Percentiles rank a stretch among this genome's conserved stretches.
Evolutionary conservation across 2,797 vertebrate genomes (phyloP).

Genomic region (Eurystomus glaucurus): DNA sequence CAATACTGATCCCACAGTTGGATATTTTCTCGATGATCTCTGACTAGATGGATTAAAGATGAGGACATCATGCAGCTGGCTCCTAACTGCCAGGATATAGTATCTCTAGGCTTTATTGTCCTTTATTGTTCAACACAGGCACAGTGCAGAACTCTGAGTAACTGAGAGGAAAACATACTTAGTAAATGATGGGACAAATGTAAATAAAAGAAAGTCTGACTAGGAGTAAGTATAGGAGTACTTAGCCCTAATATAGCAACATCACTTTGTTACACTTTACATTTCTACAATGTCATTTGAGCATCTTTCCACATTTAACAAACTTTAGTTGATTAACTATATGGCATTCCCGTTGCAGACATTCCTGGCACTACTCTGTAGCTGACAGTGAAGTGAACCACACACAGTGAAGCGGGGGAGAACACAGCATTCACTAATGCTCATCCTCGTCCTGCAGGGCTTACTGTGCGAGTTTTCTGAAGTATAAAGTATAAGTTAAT

Average conservation of each 20-base stretch:
- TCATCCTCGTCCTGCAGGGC: not conserved
- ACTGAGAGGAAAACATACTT: not conserved
- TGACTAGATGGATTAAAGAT: slow-evolving; percentile 31
- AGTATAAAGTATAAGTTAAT: not conserved
- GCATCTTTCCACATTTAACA: not conserved
- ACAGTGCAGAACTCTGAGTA: not conserved
- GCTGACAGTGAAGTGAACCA: not conserved
- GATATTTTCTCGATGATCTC: slow-evolving; percentile 40
- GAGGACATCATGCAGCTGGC: slow-evolving; percentile 11
- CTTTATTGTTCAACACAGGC: not conserved
- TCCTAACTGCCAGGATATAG: slow-evolving; percentile 30
- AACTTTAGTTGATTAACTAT: not conserved
- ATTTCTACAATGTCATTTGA: not conserved
- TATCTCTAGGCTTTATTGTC: not conserved
- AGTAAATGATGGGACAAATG: not conserved
- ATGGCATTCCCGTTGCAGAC: not conserved
- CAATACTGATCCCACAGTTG: not conserved
- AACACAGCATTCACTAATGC: not conserved
- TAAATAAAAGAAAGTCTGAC: not conserved
- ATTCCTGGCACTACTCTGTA: not conserved
- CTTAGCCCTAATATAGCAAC: not conserved
- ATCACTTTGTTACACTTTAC: not conserved
- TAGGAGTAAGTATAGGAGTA: not conserved
- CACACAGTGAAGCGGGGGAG: not conserved
- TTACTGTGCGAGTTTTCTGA: not conserved